Evolutionary conservation across 2,797 vertebrate genomes (phyloP), one percentile per base, ranked within the genome.

Genomic region (Coranthus polyacanthus): DNA sequence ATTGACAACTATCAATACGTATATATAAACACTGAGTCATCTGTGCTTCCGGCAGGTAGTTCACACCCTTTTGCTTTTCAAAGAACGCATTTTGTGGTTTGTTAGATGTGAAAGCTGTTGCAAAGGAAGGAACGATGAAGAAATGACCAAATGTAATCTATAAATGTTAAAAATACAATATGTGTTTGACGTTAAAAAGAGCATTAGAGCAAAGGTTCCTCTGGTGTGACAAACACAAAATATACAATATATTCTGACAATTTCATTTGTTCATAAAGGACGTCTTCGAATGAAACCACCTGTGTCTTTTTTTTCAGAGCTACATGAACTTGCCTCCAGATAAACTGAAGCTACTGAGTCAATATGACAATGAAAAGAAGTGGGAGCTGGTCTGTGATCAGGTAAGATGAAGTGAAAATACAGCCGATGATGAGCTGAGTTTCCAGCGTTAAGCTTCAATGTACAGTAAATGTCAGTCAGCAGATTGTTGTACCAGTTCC

Each of bases 301-400:
- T 56, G 8, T 46, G 6, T 60, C 5, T 3, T 24, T 26, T 13
- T 21, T 5, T 65, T 58, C 83, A 99, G 98, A 96, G 95, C 84
- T 89, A 94, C 80, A 99, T 99, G 97, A 99, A 99, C 92, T 86
- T 99, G 73, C 98, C 98, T 13, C 97, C 96, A 0, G 98, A 99
- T 68, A 99, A 99, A 90, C 94, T 96, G 80, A 88, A 95, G 82
- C 93, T 98, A 32, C 85, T 99, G 50, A 95, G 92, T 84, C 96
- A 96, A 70, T 98, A 97, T 0, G 96, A 98, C 88, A 95, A 93
- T 0, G 97, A 99, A 39, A 99, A 99, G 94, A 99, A 99, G 78
- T 99, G 98, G 98, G 97, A 99, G 82, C 92, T 99, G 69, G 93
- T 99, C 73, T 99, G 97, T 56, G 96, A 98, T 87, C 96, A 97